Evolutionary conservation across 2,888 invertebrate genomes (phyloP).

Genomic region (Ophion costatus): DNA sequence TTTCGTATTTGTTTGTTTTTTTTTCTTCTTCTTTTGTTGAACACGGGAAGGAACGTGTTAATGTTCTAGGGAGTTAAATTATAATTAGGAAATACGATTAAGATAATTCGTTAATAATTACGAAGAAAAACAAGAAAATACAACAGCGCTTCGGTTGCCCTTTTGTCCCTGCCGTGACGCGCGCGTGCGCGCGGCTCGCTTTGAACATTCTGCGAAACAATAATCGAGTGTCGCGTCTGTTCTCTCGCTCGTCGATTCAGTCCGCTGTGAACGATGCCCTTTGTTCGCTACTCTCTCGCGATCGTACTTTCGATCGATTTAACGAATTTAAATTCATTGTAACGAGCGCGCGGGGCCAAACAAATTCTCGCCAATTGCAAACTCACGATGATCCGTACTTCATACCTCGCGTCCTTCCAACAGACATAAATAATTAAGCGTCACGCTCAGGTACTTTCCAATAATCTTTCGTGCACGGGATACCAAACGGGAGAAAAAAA

Average conservation of each 20-base stretch:
- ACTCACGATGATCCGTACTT: slow-evolving; percentile 49
- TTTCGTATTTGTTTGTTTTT: slow-evolving; percentile 28
- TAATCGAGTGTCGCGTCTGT: slow-evolving; percentile 38
- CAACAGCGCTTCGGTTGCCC: slow-evolving; percentile 75
- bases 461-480: slow-evolving; percentile 60
- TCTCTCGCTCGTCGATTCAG: slow-evolving; percentile 34
- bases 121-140: slow-evolving; percentile 80
- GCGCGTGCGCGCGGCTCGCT: slow-evolving; percentile 56
- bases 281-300: slow-evolving; percentile 17
- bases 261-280: neutral
- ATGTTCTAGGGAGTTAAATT: slow-evolving; percentile 80
- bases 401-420: slow-evolving; percentile 45
- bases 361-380: slow-evolving; percentile 35
- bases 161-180: slow-evolving; percentile 68
- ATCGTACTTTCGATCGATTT: slow-evolving; percentile 26
- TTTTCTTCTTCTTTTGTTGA: slow-evolving; percentile 38
- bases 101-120: slow-evolving; percentile 80
- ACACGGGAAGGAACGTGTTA: slow-evolving; percentile 65
- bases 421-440: slow-evolving; percentile 62
- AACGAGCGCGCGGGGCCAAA: slow-evolving; percentile 18
- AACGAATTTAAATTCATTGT: neutral
- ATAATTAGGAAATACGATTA: slow-evolving; percentile 81
- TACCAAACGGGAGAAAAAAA: slow-evolving; percentile 60
- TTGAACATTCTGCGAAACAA: slow-evolving; percentile 42
- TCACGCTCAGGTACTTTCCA: slow-evolving; percentile 64